phyloP scores from a whole-genome alignment of 2,888 invertebrate species.

The Caprella mutica region DNA sequence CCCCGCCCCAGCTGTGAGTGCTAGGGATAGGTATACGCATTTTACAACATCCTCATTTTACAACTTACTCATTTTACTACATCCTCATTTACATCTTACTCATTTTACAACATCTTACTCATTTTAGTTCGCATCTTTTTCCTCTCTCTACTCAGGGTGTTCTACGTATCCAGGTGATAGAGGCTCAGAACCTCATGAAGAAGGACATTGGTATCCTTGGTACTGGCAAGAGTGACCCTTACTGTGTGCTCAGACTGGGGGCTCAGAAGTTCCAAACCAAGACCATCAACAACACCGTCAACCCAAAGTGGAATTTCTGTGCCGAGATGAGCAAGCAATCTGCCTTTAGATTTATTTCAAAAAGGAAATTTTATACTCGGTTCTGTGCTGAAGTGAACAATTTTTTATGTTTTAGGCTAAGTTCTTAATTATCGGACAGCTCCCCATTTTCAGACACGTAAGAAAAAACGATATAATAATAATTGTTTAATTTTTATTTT shows the following conservation, averaged over 20 bases:
- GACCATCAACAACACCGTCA: conserved; percentile 82
- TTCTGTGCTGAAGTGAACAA: too few species aligned
- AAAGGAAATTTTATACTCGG: too few species aligned
- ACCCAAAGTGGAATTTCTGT: conserved; percentile 95
- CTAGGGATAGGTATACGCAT: neutral
- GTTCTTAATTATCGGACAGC: too few species aligned
- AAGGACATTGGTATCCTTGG: conserved; percentile 86
- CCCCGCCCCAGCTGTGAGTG: conserved; percentile 32
- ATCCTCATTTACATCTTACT: neutral
- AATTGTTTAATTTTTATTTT: too few species aligned
- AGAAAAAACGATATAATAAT: too few species aligned
- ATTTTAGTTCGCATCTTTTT: neutral
- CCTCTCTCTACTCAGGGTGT: conserved; percentile 58
- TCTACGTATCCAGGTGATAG: conserved; percentile 81
- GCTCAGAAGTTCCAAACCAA: conserved; percentile 87
- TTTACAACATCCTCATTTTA: neutral
- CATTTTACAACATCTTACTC: neutral
- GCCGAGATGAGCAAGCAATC: conserved; percentile 96
- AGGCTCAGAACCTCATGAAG: conserved; percentile 89
- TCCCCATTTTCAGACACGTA: too few species aligned
- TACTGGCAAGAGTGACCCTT: conserved; percentile 96
- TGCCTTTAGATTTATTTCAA: neutral
- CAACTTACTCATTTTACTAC: neutral
- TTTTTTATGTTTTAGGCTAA: too few species aligned
- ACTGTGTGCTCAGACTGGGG: conserved; percentile 80